phyloP scores from a whole-genome alignment of 2,113 vertebrate species.

The Monarcha castaneiventris region DNA sequence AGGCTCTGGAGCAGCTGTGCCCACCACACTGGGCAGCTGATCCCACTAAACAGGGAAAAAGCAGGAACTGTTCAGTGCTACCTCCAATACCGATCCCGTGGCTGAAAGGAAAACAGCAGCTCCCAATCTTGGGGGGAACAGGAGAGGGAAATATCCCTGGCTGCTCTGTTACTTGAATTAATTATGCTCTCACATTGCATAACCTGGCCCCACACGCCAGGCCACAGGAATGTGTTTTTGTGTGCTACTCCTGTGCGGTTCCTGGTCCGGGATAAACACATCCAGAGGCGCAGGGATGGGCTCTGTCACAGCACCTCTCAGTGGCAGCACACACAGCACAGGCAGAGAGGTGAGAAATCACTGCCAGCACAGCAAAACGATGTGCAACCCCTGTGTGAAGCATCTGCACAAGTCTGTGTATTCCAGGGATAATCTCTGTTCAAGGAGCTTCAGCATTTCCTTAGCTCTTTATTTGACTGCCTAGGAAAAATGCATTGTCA shows the following conservation, averaged over 20 bases:
- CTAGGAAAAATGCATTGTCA: not conserved
- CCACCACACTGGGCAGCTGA: not conserved
- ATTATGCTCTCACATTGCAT: not conserved
- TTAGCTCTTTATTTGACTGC: not conserved
- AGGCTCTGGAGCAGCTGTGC: not conserved
- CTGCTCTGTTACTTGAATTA: not conserved
- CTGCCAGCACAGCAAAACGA: not conserved
- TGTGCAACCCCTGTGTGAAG: not conserved
- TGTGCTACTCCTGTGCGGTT: not conserved
- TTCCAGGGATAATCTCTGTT: not conserved
- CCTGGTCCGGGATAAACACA: not conserved
- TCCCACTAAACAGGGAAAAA: not conserved
- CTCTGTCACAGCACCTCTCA: not conserved
- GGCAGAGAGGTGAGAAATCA: not conserved
- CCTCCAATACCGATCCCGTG: rapidly evolving
- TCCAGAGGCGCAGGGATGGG: rapidly evolving
- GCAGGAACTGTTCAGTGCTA: not conserved
- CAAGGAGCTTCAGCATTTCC: not conserved
- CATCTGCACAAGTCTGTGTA: rapidly evolving
- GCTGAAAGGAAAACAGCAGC: not conserved
- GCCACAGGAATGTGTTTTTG: constrained; percentile 21
- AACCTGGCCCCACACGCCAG: not conserved
- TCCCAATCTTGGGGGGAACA: not conserved
- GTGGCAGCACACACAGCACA: not conserved
- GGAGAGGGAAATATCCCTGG: not conserved